Base-by-base conservation (phyloP, 2,888 invertebrate genomes). In the Taphrorychus bicolor region DNA sequence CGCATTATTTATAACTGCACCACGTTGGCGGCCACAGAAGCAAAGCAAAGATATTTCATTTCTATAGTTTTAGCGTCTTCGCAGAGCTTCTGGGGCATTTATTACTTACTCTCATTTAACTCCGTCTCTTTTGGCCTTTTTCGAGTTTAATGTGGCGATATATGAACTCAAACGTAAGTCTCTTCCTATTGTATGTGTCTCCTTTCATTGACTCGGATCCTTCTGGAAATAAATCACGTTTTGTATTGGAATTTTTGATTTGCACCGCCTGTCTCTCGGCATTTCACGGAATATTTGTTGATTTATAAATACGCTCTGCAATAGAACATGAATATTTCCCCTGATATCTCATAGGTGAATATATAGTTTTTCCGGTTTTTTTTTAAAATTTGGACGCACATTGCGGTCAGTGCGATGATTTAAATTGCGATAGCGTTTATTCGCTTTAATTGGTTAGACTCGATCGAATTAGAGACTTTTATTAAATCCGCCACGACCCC, bases 381-480 rank as follows among this genome's bases (percentile, higher is more conserved):
- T n/a, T n/a, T n/a, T n/a, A n/a, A n/a, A n/a, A n/a, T n/a, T n/a
- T n/a, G n/a, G n/a, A n/a, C n/a, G n/a, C 54, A 54, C 22, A 24
- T 17, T 59, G 60, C 17, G 42, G 52, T 53, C 22, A 16, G 22
- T 16, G 18, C 22, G 19, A 52, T 60, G 40, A 60, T 60, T 60
- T 53, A 52, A 60, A 60, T 60, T 48, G 51, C 42, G n/a, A n/a
- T n/a, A n/a, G n/a, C n/a, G n/a, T n/a, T n/a, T n/a, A n/a, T n/a
- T n/a, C n/a, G 32, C 40, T 60, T 60, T 60, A 52, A 52, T 60
- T 60, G 60, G 60, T 19, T 40, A 41, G n/a, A 52, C 53, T 53
- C 9, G 53, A 53, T 52, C 11, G 42, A 61, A 61, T 61, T 61
- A 53, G 45, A 5, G 16, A 54, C 42, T 61, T 61, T 61, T 61